Evolutionary conservation across 2,888 invertebrate genomes (phyloP), one percentile per base, ranked within the genome.

Genomic region (Orthonevra nobilis): DNA sequence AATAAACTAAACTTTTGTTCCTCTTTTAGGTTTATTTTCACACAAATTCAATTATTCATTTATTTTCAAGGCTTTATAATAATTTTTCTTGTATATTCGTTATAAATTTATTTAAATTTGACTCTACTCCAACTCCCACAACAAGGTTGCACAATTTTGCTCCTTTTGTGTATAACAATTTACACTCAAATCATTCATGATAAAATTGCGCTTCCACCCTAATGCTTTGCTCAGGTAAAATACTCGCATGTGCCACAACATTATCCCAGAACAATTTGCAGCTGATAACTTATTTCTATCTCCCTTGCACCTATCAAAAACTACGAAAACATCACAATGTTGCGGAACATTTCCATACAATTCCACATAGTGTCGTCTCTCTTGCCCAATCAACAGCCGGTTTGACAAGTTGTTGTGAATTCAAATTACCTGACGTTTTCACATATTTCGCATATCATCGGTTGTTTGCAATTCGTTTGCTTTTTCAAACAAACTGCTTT

Each of bases 321-420:
- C 15, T 44, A 52, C 58, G 19, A 77, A 77, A 77, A 77, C 77
- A 77, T 54, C 14, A 0, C 3, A 30, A 75, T 75, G 70, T 70
- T 70, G 69, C 63, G 2, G 36, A 30, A 28, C 56, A 19, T 63
- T 42, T 3, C 34, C 40, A 68, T 68, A 32, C 38, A 61, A 6
- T 3, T 6, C 0, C 3, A 14, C 14, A 23, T 6, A 19, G 2
- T 10, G 23, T 17, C 7, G 30, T 64, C 72, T 72, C 70, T 3
- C 5, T 60, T 14, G 10, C 46, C 3, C 52, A 60, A 40, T 38
- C 63, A 77, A 72, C 64, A 77, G 77, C 77, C 77, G 77, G 77
- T 77, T 77, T 72, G 64, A 77, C 72, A 63, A 70, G 52, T 72
- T 72, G 77, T 64, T 66, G 72, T 52, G 23, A 58, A 77, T 77